Base-by-base conservation (phyloP, 2,113 vertebrate species). In the Buteo buteo region DNA sequence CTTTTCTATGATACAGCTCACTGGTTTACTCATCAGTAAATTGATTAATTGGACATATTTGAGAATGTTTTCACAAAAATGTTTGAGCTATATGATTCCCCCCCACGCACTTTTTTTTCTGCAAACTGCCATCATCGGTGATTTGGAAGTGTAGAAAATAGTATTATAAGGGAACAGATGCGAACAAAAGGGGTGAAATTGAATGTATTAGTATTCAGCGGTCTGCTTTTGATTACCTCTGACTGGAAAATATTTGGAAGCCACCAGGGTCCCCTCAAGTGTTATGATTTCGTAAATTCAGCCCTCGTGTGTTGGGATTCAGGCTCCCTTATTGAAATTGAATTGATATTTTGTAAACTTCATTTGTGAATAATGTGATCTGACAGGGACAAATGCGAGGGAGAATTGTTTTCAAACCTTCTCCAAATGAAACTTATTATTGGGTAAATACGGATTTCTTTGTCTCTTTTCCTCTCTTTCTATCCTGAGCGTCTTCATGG, bases 321-420 rank as follows among this genome's bases (percentile, higher is more conserved):
- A 97, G 96, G 97, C 94, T 98, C 96, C 93, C 97, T 99, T 99
- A 98, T 98, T 99, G 99, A 99, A 99, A 99, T 99, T 99, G 99
- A 99, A 99, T 99, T 99, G 99, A 99, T 99, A 99, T 99, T 99
- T 99, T 99, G 99, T 99, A 99, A 99, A 99, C 98, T 99, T 99
- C 99, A 99, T 99, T 99, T 99, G 99, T 97, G 98, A 98, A 99
- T 99, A 99, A 99, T 99, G 98, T 98, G 98, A 99, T 99, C 99
- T 99, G 99, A 99, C 99, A 99, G 99, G 99, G 99, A 99, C 99
- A 99, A 99, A 99, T 99, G 99, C 98, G 98, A 98, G 98, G 98
- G 98, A 98, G 99, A 99, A 99, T 99, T 99, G 98, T 99, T 99
- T 99, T 99, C 99, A 99, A 99, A 99, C 99, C 98, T 98, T 90